These are phyloP conservation scores for Mycogona germanica DNA, from an alignment of 2,888 invertebrate species.

Conservation along the genomic window DNA sequence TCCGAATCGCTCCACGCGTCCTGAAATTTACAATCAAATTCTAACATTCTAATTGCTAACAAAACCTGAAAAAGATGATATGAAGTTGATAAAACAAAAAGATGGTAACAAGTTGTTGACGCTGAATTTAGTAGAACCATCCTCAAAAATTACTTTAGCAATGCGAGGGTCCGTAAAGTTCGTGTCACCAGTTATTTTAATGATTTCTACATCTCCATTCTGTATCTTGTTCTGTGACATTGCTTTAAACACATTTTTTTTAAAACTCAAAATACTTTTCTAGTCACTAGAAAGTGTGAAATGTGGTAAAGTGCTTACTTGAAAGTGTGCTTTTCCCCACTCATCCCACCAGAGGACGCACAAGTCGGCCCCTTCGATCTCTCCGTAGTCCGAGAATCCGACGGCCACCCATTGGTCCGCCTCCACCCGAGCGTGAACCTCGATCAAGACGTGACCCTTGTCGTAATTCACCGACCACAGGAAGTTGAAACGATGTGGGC, in stretches of 20 bases:
- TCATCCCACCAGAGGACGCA: conserved; percentile 68
- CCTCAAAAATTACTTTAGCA: too few species aligned
- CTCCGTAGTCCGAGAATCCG: conserved; percentile 75
- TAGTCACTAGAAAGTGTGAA: too few species aligned
- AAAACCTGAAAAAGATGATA: too few species aligned
- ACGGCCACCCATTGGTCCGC: conserved; percentile 56
- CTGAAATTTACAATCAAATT: conserved; percentile 36
- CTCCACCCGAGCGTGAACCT: conserved; percentile 21
- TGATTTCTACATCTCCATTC: too few species aligned
- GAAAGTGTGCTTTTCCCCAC: conserved; percentile 44
- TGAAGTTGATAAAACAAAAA: too few species aligned
- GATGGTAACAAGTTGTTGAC: too few species aligned
- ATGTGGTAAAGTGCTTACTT: conserved; percentile 39
- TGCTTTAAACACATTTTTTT: too few species aligned
- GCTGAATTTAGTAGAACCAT: too few species aligned
- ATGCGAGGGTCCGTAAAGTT: too few species aligned
- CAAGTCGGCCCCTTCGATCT: conserved; percentile 58
- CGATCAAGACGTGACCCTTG: conserved; percentile 23
- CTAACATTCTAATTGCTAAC: neutral
- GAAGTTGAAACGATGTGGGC: conserved; percentile 22
- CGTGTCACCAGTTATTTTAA: too few species aligned
- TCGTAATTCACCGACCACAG: conserved; percentile 27
- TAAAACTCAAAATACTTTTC: too few species aligned
- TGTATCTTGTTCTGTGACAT: too few species aligned
- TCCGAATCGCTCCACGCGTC: conserved; percentile 56